Base-by-base conservation (phyloP, 2,797 vertebrate genomes). In the Mus minutoides region DNA sequence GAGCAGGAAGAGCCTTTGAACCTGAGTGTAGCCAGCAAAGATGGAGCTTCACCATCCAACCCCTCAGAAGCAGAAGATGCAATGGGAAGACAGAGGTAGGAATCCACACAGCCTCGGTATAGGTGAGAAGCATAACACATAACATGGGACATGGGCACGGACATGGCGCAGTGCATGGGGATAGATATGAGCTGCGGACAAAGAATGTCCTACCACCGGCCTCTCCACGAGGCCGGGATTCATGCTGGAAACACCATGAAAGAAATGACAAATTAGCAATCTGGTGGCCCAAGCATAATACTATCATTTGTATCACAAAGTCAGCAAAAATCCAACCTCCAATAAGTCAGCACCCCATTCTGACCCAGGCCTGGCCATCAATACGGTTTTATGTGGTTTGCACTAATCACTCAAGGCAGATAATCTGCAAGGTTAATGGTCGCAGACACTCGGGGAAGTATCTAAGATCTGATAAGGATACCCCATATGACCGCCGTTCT, bases 381-480 rank as follows among this genome's bases (percentile, higher is more conserved):
- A 98, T 99, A 98, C 84, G 88, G 97, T 98, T 99, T 99, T 99
- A 98, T 98, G 98, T 98, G 97, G 98, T 97, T 98, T 97, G 98
- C 97, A 98, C 99, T 99, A 99, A 99, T 99, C 99, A 99, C 99
- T 98, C 98, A 97, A 98, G 99, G 98, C 99, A 99, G 99, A 98
- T 99, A 99, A 99, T 99, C 99, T 96, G 98, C 98, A 99, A 99
- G 99, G 99, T 99, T 99, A 99, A 99, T 99, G 99, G 98, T 95
- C 97, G 98, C 98, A 98, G 99, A 99, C 99, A 99, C 99, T 98
- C 99, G 98, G 98, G 98, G 98, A 99, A 98, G 98, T 99, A 99
- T 99, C 99, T 98, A 98, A 98, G 98, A 99, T 99, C 98, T 99
- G 99, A 99, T 99, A 99, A 99, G 98, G 98, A 97, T 98, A 97